Evolutionary conservation across 92 coral and sea anemone genomes (phyloP).

Genomic region (Virgularia gustaviana): DNA sequence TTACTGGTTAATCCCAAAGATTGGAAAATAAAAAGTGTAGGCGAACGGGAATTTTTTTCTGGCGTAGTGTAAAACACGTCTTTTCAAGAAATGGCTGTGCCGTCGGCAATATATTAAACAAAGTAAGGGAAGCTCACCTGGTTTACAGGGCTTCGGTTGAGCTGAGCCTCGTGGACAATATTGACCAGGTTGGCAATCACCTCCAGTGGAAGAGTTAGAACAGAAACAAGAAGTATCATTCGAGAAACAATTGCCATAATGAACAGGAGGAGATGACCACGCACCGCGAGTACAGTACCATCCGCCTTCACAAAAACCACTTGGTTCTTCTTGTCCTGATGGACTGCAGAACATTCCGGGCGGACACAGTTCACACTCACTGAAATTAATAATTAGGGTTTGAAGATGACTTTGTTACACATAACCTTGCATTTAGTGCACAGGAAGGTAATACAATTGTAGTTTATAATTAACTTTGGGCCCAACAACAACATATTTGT

Average conservation of each 20-base stretch:
- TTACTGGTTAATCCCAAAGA: too few relatives aligned
- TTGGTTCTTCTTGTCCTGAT: conserved; percentile 71
- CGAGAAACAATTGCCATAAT: conserved; percentile 64
- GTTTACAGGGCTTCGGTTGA: conserved; percentile 77
- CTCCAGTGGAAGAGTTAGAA: conserved; percentile 90
- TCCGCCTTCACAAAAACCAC: conserved; percentile 79
- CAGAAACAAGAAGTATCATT: conserved; percentile 77
- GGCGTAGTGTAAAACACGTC: neutral
- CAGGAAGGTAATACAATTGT: too few relatives aligned
- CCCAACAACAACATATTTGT: too few relatives aligned
- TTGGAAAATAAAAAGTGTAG: too few relatives aligned
- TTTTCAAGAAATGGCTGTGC: neutral
- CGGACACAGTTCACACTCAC: conserved; percentile 85
- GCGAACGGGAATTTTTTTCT: too few relatives aligned
- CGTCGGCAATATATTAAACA: neutral
- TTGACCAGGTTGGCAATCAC: conserved; percentile 84
- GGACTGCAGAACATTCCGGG: conserved; percentile 79
- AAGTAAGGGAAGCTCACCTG: conserved; percentile 49
- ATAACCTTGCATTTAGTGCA: neutral
- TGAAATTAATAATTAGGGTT: conserved; percentile 4
- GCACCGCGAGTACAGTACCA: conserved; percentile 90
- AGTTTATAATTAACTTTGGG: too few relatives aligned
- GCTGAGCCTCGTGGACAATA: conserved; percentile 86
- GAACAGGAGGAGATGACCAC: conserved; percentile 69
- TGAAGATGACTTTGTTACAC: neutral